These are phyloP conservation scores for Hemithea aestivaria DNA, from an alignment of 2,888 invertebrate genomes.

Conservation along the genomic window DNA sequence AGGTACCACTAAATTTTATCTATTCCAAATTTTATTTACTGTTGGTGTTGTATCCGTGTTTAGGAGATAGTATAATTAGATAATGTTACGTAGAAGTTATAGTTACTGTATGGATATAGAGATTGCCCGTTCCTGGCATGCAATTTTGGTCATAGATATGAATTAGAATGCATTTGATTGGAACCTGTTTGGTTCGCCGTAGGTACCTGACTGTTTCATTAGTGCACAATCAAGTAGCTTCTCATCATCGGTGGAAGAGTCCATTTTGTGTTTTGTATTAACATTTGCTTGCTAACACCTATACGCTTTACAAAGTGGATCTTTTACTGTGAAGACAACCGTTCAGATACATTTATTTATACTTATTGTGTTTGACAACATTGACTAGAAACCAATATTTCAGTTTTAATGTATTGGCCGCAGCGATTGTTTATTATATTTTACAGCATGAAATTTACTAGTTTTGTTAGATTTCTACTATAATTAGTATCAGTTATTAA, in stretches of 20 bases:
- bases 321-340: constrained; percentile 21
- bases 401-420: constrained; percentile 2
- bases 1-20: constrained; percentile 57
- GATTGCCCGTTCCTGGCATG: constrained; percentile 33
- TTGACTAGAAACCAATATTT: too few species aligned
- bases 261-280: constrained; percentile 25
- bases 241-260: constrained; percentile 24
- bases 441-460: constrained; percentile 17
- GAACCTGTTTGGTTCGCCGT: constrained; percentile 2
- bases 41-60: constrained; percentile 28
- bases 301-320: constrained; percentile 26
- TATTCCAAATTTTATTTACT: constrained; percentile 35
- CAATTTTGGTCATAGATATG: constrained; percentile 25
- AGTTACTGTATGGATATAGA: constrained; percentile 13
- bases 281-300: constrained; percentile 23
- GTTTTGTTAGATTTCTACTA: constrained; percentile 14
- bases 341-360: neutral
- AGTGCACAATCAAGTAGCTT: constrained; percentile 12
- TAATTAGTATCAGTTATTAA: too few species aligned
- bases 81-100: constrained; percentile 22
- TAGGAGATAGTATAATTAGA: constrained; percentile 21
- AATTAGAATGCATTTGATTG: constrained; percentile 14
- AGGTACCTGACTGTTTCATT: constrained; percentile 34
- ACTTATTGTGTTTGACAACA: too few species aligned
- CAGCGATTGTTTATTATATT: constrained; percentile 20